Evolutionary conservation across 2,888 invertebrate species (phyloP), one percentile per base, ranked within the genome.

Genomic region (Bombylius discolor): DNA sequence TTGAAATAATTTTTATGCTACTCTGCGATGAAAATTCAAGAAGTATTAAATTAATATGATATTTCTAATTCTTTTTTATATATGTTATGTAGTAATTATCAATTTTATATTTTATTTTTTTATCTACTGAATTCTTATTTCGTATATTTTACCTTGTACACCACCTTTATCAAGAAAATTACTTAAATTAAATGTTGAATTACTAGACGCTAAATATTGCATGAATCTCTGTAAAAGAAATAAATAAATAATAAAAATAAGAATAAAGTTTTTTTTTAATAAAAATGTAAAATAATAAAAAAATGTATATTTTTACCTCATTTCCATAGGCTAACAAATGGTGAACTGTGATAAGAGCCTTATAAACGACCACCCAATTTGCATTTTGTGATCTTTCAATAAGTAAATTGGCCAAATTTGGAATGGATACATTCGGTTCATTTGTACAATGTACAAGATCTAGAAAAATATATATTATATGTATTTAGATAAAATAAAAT

Each of bases 281-380:
- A 23, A 23, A 23, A 23, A 23, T 23, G 23, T 2, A 23, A 23
- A 23, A 23, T 23, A 23, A 23, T 23, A 23, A 23, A 3, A 23
- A 23, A 23, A 23, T 23, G 23, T 23, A 42, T 42, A 42, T 45
- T n/a, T 45, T 79, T 73, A 97, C 97, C 87, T 99, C 99, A 79
- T 99, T 99, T 70, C 99, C 99, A 78, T 98, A 98, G 72, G 98
- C 98, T 84, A 99, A 91, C 76, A 99, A 82, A 78, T 99, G 97
- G 77, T 99, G 99, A 62, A 96, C 94, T 59, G 98, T 97, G 70
- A 99, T 91, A 64, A 99, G 84, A 53, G 97, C 85, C 77, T 99
- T 99, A 78, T 94, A 99, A 59, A 99, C 98, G 61, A 99, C 97
- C 63, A 98, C 92, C 98, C 99, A 99, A 75, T 91, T 96, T 65